Evolutionary conservation across 2,113 vertebrate genomes (phyloP).

Genomic region (Acrocephalus kingi): DNA sequence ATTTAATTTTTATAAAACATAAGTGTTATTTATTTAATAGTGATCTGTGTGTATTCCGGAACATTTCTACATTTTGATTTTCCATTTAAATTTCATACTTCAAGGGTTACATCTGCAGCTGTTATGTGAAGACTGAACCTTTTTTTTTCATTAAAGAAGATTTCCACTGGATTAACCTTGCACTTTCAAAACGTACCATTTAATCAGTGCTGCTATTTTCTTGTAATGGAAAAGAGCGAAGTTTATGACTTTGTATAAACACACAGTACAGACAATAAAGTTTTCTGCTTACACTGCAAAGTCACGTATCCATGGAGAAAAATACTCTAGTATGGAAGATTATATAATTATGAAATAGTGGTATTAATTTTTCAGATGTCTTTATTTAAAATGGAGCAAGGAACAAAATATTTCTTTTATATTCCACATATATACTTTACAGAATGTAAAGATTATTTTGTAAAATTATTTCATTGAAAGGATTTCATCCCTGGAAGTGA

Average conservation of each 20-base stretch:
- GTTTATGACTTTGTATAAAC: constrained; percentile 8
- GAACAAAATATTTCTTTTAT: not conserved
- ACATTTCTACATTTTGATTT: not conserved
- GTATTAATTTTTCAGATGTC: not conserved
- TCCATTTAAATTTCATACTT: constrained; percentile 34
- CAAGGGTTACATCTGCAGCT: not conserved
- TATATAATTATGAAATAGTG: not conserved
- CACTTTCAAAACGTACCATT: not conserved
- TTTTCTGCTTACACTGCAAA: constrained; percentile 7
- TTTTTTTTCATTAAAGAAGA: constrained; percentile 17
- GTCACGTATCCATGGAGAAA: not conserved
- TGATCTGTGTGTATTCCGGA: not conserved
- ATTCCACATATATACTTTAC: not conserved
- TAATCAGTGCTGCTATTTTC: constrained; percentile 40
- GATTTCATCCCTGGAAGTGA: not conserved
- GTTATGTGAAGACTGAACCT: not conserved
- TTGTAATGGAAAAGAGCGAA: constrained; percentile 15
- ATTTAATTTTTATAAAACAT: not conserved
- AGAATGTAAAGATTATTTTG: not conserved
- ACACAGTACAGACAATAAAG: not conserved
- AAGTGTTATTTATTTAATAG: not conserved
- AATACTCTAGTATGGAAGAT: not conserved
- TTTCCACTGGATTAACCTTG: constrained; percentile 43
- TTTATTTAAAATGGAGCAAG: not conserved
- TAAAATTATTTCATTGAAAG: not conserved